phyloP scores from a whole-genome alignment of 2,888 invertebrate genomes.

The Amphipyra berbera region DNA sequence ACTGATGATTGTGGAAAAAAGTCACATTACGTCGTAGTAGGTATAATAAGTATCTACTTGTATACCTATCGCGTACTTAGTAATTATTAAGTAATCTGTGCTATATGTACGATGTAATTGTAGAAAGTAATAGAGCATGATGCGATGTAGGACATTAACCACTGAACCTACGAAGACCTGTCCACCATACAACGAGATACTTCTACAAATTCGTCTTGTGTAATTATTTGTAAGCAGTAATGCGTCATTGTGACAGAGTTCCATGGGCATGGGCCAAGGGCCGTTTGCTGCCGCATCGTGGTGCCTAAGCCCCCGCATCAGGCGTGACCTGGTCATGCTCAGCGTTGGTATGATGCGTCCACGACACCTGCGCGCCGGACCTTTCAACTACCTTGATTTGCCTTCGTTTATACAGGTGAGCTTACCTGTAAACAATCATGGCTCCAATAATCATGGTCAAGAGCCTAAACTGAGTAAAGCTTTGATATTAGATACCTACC shows the following conservation, averaged over 20 bases:
- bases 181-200: too few species aligned
- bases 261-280: constrained; percentile 71
- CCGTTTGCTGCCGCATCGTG: constrained; percentile 75
- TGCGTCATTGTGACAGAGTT: constrained; percentile 65
- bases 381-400: constrained; percentile 73
- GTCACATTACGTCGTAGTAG: too few species aligned
- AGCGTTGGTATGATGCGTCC: constrained; percentile 69
- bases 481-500: too few species aligned
- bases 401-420: constrained; percentile 79
- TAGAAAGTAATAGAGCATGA: too few species aligned
- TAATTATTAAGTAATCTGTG: too few species aligned
- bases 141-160: too few species aligned
- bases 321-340: constrained; percentile 71
- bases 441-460: background rate
- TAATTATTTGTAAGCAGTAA: background rate
- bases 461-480: too few species aligned
- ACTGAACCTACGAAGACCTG: too few species aligned
- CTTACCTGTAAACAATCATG: background rate
- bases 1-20: too few species aligned
- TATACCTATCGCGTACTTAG: too few species aligned
- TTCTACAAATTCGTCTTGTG: too few species aligned
- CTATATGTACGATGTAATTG: background rate
- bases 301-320: constrained; percentile 71
- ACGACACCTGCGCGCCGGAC: constrained; percentile 72
- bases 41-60: too few species aligned